Percentiles rank a stretch among this genome's conserved stretches.
These are phyloP conservation scores for Agapornis canus DNA, from an alignment of 2,797 vertebrate genomes.

Conservation along the genomic window DNA sequence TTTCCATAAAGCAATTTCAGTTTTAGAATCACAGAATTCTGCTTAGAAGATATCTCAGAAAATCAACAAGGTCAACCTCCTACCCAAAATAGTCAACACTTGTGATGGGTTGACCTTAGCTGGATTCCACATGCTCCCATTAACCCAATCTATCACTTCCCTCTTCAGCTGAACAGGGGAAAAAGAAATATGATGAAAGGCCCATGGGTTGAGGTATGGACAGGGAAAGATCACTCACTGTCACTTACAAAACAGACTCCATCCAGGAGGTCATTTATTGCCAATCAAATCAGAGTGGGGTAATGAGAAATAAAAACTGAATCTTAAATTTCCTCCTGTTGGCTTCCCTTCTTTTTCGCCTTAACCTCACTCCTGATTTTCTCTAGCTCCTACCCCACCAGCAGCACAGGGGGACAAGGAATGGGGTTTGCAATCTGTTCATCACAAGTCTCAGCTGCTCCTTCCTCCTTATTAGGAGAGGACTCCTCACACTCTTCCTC, in stretches of 20 bases:
- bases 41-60: neutral
- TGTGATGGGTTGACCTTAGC: neutral
- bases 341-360: neutral
- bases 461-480: neutral
- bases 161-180: neutral
- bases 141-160: neutral
- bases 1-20: neutral
- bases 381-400: neutral
- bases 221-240: neutral
- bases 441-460: neutral
- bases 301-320: neutral
- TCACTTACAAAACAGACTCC: neutral
- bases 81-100: neutral
- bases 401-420: fast-evolving
- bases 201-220: fast-evolving
- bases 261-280: neutral
- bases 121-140: neutral
- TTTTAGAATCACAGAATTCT: neutral
- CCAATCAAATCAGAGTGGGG: neutral
- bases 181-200: neutral
- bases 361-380: neutral
- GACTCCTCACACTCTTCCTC: neutral
- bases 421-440: neutral
- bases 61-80: neutral
- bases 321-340: neutral